phyloP scores from a whole-genome alignment of 2,797 vertebrate genomes.

The Thunnus albacares region DNA sequence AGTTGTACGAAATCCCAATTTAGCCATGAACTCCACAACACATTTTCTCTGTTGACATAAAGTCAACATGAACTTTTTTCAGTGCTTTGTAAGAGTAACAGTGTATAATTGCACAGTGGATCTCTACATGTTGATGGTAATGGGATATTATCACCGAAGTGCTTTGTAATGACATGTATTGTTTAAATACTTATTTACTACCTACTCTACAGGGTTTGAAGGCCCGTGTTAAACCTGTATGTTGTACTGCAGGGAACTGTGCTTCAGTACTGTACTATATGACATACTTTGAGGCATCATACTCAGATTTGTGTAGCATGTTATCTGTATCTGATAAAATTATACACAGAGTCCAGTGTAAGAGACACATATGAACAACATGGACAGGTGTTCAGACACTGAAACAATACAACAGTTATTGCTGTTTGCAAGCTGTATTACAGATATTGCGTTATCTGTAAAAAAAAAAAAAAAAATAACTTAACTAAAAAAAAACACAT shows the following conservation, averaged over 20 bases:
- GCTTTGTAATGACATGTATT: constrained; percentile 16
- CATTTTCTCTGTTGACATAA: neutral
- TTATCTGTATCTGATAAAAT: constrained; percentile 11
- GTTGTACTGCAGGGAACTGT: constrained; percentile 14
- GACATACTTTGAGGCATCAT: constrained; percentile 8
- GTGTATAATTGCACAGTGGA: neutral
- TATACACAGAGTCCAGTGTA: neutral
- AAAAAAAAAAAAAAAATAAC: no score
- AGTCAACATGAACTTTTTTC: neutral
- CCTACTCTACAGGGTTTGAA: neutral
- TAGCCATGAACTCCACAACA: neutral
- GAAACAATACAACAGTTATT: neutral
- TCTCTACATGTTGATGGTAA: neutral
- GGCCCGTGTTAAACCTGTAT: constrained; percentile 7
- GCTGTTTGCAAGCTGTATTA: constrained; percentile 6
- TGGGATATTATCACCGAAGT: neutral
- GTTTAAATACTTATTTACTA: neutral
- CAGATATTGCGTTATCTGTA: neutral
- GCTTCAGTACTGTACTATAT: neutral
- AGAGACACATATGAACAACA: neutral
- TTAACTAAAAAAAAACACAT: neutral
- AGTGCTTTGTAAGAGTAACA: neutral
- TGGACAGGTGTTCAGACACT: neutral
- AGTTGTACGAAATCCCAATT: constrained; percentile 18
- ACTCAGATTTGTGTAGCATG: neutral